These are phyloP conservation scores for Pomatostomus ruficeps DNA, from an alignment of 2,113 vertebrate genomes.

Conservation along the genomic window DNA sequence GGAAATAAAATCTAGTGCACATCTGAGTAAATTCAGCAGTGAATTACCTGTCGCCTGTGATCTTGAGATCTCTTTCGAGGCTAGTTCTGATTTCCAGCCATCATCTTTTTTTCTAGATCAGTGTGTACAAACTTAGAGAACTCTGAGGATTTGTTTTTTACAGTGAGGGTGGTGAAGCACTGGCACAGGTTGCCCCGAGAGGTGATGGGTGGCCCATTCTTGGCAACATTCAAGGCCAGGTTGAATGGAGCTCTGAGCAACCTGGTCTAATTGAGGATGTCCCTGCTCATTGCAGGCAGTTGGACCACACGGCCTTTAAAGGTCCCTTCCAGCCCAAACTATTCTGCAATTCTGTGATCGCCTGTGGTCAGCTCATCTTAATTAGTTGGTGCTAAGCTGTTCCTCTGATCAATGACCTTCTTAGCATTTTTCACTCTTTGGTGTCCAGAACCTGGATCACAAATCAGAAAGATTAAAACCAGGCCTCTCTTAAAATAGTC, in stretches of 20 bases:
- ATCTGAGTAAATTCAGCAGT: not conserved
- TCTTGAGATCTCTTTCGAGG: not conserved
- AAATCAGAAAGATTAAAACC: not conserved
- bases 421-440: not conserved
- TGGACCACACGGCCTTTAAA: not conserved
- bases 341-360: not conserved
- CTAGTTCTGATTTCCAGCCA: not conserved
- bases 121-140: not conserved
- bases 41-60: not conserved
- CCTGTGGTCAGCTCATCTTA: not conserved
- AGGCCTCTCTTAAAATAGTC: not conserved
- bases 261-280: not conserved
- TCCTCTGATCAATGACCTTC: not conserved
- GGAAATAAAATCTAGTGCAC: not conserved
- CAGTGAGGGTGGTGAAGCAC: accelerated
- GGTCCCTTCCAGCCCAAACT: not conserved
- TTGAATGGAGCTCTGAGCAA: not conserved
- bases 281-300: not conserved
- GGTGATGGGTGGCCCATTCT: not conserved
- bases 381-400: not conserved
- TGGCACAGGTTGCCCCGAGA: not conserved
- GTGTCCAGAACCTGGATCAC: not conserved
- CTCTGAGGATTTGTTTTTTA: not conserved
- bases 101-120: not conserved
- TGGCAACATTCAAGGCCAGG: not conserved